Evolutionary conservation across 1,140 invertebrate genomes (phyloP), one percentile per base, ranked within the genome.

Genomic region (Drosophila ohnishii): DNA sequence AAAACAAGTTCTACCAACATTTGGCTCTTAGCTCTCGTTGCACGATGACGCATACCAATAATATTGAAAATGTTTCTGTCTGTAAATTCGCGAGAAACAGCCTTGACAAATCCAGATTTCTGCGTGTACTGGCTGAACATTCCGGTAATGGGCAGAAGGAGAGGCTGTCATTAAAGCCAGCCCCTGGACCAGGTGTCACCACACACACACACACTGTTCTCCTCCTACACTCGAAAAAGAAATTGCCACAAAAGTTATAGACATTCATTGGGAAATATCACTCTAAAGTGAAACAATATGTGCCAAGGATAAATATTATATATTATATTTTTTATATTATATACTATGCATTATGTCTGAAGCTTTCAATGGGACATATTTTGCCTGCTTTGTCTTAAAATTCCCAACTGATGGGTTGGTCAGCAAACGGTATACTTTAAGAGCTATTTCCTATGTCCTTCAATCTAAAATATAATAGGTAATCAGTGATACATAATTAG

Each of bases 101-200:
- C 69, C 69, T 72, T 72, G 69, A 72, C 42, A 72, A 72, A 70
- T 72, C 58, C 61, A 63, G 39, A 42, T 59, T 63, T 63, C 35
- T 32, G 61, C 37, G 35, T 22, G 60, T 39, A 28, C n/a, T 59
- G 44, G 34, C 25, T 11, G 51, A 25, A 34, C n/a, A 53, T 35
- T 35, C 50, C 50, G 50, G 50, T 53, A 53, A 53, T 53, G 50
- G 50, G 32, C 32, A 53, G 50, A 22, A 37, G 50, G 50, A 53
- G 50, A 35, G 13, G 13, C 19, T 35, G 50, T 53, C 58, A 60
- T 60, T 60, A 55, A 55, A 53, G 51, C 35, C 61, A 39, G 53
- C 35, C 35, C 14, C 22, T 34, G 19, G 61, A 30, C 61, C 61
- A 63, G 61, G 61, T 63, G 61, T 28, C 58, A 30, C 61, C 53